phyloP scores from a whole-genome alignment of 2,797 vertebrate species.

The Apogon talboti region DNA sequence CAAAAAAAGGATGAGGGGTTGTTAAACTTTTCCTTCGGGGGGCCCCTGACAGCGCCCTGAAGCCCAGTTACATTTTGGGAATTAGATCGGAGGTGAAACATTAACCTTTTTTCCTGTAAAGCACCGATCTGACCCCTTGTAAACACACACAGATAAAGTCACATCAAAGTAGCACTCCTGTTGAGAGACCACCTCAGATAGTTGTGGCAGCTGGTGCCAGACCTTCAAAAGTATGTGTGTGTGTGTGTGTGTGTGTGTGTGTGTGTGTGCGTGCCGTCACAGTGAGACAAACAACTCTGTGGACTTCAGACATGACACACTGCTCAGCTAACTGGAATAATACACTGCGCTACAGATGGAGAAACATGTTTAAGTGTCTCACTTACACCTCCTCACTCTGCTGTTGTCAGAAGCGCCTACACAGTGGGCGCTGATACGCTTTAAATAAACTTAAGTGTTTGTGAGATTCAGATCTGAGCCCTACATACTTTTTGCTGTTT shows the following conservation, averaged over 20 bases:
- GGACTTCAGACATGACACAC: constrained; percentile 25
- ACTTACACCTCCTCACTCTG: not conserved
- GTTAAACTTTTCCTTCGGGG: constrained; percentile 5
- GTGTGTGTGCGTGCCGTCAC: constrained; percentile 32
- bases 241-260: constrained; percentile 37
- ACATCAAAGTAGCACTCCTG: constrained; percentile 55
- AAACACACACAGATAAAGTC: constrained; percentile 5
- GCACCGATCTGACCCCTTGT: not conserved
- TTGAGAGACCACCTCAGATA: constrained; percentile 66
- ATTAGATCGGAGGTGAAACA: constrained; percentile 30
- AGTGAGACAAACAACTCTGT: constrained; percentile 27
- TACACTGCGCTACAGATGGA: not conserved
- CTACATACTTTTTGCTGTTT: not conserved
- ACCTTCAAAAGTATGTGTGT: constrained; percentile 34
- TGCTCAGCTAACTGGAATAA: constrained; percentile 4
- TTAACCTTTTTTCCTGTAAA: constrained; percentile 39
- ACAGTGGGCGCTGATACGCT: not conserved
- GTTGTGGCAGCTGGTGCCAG: constrained; percentile 65
- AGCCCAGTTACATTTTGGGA: constrained; percentile 7
- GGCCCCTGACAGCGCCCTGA: too few species aligned
- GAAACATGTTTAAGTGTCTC: not conserved
- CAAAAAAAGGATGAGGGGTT: constrained; percentile 17
- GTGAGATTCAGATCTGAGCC: not conserved
- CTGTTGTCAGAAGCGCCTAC: not conserved
- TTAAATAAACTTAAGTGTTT: not conserved